Percentiles rank a stretch among this genome's conserved stretches.
Evolutionary conservation across 2,113 vertebrate species (phyloP).

Genomic region (Picathartes gymnocephalus): DNA sequence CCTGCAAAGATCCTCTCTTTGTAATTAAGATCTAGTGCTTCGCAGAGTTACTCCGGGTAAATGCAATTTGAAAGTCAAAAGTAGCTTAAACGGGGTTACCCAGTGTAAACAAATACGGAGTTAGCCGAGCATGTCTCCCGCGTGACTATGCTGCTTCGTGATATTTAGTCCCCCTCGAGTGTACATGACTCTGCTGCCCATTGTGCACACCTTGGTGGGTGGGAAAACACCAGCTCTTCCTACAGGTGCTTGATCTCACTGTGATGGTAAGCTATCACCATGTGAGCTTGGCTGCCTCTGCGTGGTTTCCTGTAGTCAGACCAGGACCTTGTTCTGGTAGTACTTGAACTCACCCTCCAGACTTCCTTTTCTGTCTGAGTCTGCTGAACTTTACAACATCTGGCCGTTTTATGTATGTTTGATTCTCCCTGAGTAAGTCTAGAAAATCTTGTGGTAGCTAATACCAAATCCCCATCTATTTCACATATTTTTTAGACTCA

Average conservation of each 20-base stretch:
- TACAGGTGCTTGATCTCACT: not conserved
- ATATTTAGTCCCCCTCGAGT: not conserved
- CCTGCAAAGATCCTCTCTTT: fast-evolving
- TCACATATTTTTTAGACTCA: not conserved
- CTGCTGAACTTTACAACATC: not conserved
- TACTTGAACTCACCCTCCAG: too few species aligned
- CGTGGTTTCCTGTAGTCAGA: fast-evolving
- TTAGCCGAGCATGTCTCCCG: not conserved
- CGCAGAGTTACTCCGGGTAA: not conserved
- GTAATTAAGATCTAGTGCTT: not conserved
- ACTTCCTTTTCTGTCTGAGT: not conserved
- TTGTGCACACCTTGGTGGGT: fast-evolving
- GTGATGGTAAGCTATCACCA: too few species aligned
- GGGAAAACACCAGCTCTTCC: not conserved
- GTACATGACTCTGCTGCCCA: fast-evolving
- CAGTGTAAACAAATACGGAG: fast-evolving
- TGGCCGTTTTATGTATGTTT: not conserved
- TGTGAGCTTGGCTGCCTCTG: not conserved
- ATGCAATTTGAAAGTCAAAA: not conserved
- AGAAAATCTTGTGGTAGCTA: not conserved
- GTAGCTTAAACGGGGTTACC: not conserved
- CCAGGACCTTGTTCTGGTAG: not conserved
- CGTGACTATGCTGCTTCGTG: fast-evolving
- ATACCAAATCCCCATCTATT: not conserved
- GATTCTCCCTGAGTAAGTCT: not conserved